Evolutionary conservation across 1,140 invertebrate species (phyloP), one percentile per base, ranked within the genome.

Genomic region (Neodiprion fabricii): DNA sequence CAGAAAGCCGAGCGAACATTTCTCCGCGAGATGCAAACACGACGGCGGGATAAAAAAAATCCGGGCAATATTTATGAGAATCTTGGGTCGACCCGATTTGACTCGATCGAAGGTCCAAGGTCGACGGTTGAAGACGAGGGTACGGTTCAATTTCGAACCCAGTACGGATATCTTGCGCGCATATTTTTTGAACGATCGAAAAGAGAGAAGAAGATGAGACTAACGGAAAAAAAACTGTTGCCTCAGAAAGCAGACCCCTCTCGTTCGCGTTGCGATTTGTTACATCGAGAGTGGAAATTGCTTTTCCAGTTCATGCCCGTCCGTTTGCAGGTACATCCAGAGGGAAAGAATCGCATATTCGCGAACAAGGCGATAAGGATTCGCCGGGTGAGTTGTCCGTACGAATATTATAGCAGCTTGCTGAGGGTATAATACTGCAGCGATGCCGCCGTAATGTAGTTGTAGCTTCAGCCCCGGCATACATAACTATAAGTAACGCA

Each of bases 401-500:
- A 40, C 28, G 28, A 40, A 40, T 40, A 40, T 40, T 61, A 17
- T 9, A 61, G 53, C 4, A 40, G 5, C 28, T 40, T 40, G 28
- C 28, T 3, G 28, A 40, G 28, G 28, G 28, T 40, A 40, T 40
- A 40, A 61, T 61, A 61, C 53, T 61, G 28, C 28, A 40, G 53
- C 53, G n/a, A 17, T 61, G 53, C 11, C 53, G 53, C 53, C 11
- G 53, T 61, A 61, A 61, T 61, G 53, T 61, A 61, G 53, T 61
- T 61, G 53, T 61, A 61, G 53, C 53, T 40, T 40, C 28, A 40
- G n/a, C 11, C 53, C 53, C 11, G 53, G 53, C 11, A 12, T 61
- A 61, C 53, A 61, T 61, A 61, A 61, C 53, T 61, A 61, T 61
- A 61, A 61, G 53, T 61, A 61, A 61, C 53, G 53, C 53, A 61